Conservation (phyloP, 2,113 vertebrate species). For the Oncorhynchus gorbuscha region DNA sequence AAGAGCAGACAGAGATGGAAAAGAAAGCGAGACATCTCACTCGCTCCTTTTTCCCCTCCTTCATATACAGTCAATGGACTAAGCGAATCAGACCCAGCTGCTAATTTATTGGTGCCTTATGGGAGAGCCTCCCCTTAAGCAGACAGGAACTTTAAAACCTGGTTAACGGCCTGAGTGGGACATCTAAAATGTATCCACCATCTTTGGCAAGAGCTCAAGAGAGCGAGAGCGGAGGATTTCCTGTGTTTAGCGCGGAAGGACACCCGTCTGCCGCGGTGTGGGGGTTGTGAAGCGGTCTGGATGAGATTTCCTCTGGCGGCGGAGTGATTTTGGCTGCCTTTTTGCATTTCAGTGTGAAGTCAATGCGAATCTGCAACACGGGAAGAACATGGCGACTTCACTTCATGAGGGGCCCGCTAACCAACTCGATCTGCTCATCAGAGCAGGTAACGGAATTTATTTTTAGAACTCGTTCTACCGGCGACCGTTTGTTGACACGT, state of each 20-base stretch:
- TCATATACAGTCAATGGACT: too few relatives aligned
- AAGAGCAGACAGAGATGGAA: too few relatives aligned
- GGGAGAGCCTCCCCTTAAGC: too few relatives aligned
- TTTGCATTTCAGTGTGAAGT: slow-evolving; percentile 76
- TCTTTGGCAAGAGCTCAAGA: slow-evolving; percentile 5
- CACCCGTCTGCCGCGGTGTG: slow-evolving; percentile 48
- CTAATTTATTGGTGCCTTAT: too few relatives aligned
- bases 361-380: slow-evolving; percentile 87
- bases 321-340: slow-evolving; percentile 75
- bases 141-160: too few relatives aligned
- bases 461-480: background rate
- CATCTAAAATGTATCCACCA: too few relatives aligned
- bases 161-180: too few relatives aligned
- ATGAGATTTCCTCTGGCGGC: slow-evolving; percentile 71
- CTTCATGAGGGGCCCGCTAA: slow-evolving; percentile 94
- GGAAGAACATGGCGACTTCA: slow-evolving; percentile 94
- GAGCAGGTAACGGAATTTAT: slow-evolving; percentile 79
- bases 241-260: slow-evolving; percentile 79
- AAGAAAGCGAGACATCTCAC: too few relatives aligned
- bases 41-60: too few relatives aligned
- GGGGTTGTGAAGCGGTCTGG: slow-evolving; percentile 39
- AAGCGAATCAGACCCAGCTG: too few relatives aligned
- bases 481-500: background rate
- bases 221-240: slow-evolving; percentile 72
- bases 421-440: slow-evolving; percentile 95